Percentiles rank a stretch among this genome's conserved stretches.
These are phyloP conservation scores for Patiria miniata DNA, from an alignment of 35 echinoderm and acorn worm genomes.

Conservation along the genomic window DNA sequence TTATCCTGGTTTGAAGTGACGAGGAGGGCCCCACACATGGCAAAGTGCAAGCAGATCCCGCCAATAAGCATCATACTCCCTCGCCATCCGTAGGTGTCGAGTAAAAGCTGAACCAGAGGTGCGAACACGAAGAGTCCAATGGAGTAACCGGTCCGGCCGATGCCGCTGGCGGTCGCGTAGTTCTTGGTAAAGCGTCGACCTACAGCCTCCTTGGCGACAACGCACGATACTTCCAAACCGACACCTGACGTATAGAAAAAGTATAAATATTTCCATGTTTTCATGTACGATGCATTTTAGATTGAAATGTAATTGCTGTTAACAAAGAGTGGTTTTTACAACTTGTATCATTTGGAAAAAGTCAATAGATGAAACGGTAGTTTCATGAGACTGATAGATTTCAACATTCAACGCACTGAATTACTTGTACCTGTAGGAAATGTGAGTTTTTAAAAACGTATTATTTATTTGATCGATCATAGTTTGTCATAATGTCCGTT, in stretches of 20 bases:
- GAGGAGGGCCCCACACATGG: neutral
- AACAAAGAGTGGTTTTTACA: too few relatives aligned
- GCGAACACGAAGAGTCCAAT: constrained; percentile 24
- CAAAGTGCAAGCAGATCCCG: neutral
- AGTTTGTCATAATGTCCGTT: too few relatives aligned
- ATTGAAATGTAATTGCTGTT: too few relatives aligned
- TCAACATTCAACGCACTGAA: too few relatives aligned
- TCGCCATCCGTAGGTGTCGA: constrained; percentile 32
- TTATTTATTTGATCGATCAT: too few relatives aligned
- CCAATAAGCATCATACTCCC: neutral
- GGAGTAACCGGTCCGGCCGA: neutral
- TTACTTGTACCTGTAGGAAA: too few relatives aligned
- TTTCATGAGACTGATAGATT: too few relatives aligned
- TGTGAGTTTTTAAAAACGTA: too few relatives aligned
- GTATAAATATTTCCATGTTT: too few relatives aligned
- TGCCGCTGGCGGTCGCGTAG: neutral
- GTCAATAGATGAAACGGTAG: too few relatives aligned
- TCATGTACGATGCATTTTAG: too few relatives aligned
- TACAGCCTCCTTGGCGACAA: neutral
- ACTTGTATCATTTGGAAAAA: too few relatives aligned
- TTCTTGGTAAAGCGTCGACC: neutral
- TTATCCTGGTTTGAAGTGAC: neutral
- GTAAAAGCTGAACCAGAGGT: neutral
- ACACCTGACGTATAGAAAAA: neutral
- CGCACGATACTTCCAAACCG: neutral